Evolutionary conservation across 2,888 invertebrate species (phyloP).

Genomic region (Smittia aterrima): DNA sequence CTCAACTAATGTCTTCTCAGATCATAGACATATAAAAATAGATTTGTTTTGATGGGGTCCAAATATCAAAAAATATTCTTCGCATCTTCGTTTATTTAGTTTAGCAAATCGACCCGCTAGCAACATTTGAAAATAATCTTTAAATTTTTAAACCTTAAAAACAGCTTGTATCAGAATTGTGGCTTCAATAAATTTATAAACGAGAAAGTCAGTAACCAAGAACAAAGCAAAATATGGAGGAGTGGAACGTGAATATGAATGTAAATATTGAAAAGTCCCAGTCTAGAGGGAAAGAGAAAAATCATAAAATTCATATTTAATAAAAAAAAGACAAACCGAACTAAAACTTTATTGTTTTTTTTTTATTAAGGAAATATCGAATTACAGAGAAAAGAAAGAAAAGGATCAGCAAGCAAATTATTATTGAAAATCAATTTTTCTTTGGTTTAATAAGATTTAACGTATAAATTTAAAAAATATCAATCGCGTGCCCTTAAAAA

Average conservation of each 20-base stretch:
- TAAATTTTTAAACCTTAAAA: neutral
- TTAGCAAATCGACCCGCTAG: too few species aligned
- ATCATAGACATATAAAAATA: too few species aligned
- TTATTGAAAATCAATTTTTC: too few species aligned
- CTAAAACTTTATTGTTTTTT: neutral
- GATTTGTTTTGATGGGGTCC: too few species aligned
- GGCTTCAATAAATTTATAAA: neutral
- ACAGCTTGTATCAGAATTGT: conserved; percentile 6
- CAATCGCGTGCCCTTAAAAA: neutral
- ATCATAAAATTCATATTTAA: conserved; percentile 19
- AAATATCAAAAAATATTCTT: too few species aligned
- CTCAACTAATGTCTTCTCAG: too few species aligned
- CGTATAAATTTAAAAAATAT: neutral
- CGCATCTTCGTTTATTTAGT: too few species aligned
- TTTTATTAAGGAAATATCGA: neutral
- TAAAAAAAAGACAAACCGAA: conserved; percentile 13
- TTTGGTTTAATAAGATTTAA: neutral
- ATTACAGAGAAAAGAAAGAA: too few species aligned
- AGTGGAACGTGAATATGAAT: neutral
- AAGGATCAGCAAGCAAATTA: too few species aligned
- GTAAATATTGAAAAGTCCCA: conserved; percentile 4
- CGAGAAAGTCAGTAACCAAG: neutral
- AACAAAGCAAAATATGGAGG: neutral
- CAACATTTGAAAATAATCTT: neutral
- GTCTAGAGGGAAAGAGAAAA: too few species aligned